Base-by-base conservation (phyloP, 2,113 vertebrate species). In the Lophochroa leadbeateri region DNA sequence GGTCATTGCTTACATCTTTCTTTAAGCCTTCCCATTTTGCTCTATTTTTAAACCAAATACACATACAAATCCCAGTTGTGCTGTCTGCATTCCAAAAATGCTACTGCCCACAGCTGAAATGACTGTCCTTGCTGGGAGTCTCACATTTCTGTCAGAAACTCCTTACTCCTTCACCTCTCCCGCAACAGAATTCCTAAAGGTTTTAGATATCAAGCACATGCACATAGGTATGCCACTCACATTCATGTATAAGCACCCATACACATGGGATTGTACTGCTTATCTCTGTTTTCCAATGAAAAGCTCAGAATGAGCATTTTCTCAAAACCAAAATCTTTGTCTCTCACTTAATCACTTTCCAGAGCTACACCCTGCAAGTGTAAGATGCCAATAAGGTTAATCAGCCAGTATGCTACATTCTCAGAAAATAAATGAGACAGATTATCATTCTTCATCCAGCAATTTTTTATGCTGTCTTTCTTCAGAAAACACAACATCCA, bases 11-110 rank as follows among this genome's bases (percentile, higher is more conserved):
- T 70, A 75, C 47, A 68, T 96, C 67, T 94, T 91, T 94, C 69
- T 87, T 58, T 90, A 75, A 94, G 41, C 49, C n/a, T 93, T 86
- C 69, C 60, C 70, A 79, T 91, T 93, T 89, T 87, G 46, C 77
- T 95, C 84, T 96, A 67, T 93, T 94, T 96, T 97, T 96, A 94
- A 89, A 82, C 6, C 17, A 87, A 70, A 52, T 17, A 50, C 11
- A 2, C 3, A 24, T 19, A 47, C 43, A 91, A 94, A 86, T 71
- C 68, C 53, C 57, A 80, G 70, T 47, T 93, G 78, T 91, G 64
- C 80, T 90, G 82, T 86, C 81, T 96, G 55, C 74, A 84, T 86
- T 90, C 92, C 81, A 35, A 94, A 95, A 90, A 92, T 63, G 49
- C 50, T 95, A 90, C 35, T 4, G 24, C 57, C 33, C 13, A 11